Percentiles rank a stretch among this genome's conserved stretches.
Conservation (phyloP, 1,140 invertebrate species). For the Panagrolaimus sp. region DNA sequence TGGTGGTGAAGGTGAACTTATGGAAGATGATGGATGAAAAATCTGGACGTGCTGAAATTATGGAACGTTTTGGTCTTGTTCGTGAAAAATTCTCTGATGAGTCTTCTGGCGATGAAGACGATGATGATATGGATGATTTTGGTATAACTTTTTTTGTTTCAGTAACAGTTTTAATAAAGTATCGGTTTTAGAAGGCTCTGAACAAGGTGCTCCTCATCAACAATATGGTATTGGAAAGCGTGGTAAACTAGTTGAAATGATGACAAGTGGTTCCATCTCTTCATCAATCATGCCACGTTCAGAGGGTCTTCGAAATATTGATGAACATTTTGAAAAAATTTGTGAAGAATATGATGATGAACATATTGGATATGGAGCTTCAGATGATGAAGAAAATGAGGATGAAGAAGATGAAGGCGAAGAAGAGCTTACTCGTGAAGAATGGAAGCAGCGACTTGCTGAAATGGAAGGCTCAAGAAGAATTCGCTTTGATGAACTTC, state of each 20-base stretch:
- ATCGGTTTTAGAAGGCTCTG: too few relatives aligned
- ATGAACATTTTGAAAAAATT: conserved; percentile 85
- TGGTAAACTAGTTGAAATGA: background rate
- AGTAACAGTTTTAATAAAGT: conserved; percentile 49
- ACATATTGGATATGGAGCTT: conserved; percentile 62
- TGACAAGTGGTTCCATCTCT: conserved; percentile 59
- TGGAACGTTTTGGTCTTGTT: conserved; percentile 28
- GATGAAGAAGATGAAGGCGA: conserved; percentile 62
- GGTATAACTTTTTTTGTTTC: background rate
- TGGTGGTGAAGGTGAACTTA: conserved; percentile 62
- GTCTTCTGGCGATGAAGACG: background rate
- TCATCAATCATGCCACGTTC: conserved; percentile 82
- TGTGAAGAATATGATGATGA: conserved; percentile 79
- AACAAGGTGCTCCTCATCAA: too few relatives aligned
- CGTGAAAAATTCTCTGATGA: conserved; percentile 45
- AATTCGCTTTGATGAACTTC: background rate
- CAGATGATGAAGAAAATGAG: conserved; percentile 64
- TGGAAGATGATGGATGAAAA: conserved; percentile 39
- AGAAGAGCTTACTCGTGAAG: conserved; percentile 17
- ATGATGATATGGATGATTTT: conserved; percentile 6
- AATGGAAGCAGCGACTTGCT: background rate
- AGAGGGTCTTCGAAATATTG: conserved; percentile 74
- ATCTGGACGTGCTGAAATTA: background rate
- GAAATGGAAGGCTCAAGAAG: background rate
- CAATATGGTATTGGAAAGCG: background rate